These are phyloP conservation scores for Crotophaga sulcirostris DNA, from an alignment of 2,113 vertebrate species.

Conservation along the genomic window DNA sequence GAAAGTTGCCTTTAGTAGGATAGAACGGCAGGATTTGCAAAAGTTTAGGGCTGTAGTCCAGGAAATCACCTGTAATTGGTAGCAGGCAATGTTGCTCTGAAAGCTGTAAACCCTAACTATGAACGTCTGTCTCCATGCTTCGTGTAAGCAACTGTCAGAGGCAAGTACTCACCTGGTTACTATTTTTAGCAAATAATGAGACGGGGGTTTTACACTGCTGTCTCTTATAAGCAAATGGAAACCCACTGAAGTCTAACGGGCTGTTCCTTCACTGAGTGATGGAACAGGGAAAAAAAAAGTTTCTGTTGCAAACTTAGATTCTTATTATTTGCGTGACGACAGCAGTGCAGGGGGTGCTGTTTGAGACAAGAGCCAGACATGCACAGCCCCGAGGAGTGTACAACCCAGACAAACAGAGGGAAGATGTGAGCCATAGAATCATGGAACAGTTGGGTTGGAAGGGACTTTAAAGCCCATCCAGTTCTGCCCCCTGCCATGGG, in stretches of 20 bases:
- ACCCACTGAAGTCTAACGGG: background rate
- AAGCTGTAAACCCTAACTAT: background rate
- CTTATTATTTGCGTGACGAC: background rate
- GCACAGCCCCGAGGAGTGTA: background rate
- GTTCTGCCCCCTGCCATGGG: no score
- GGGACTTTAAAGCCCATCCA: no score
- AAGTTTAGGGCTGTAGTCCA: rapidly evolving
- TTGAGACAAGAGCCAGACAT: background rate
- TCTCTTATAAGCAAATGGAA: background rate
- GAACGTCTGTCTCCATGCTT: background rate
- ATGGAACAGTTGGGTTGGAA: no score
- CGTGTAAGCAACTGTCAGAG: background rate
- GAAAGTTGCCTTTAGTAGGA: background rate
- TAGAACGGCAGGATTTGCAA: background rate
- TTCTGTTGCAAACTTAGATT: background rate
- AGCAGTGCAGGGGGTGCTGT: background rate
- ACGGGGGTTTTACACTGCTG: background rate
- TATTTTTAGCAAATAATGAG: background rate
- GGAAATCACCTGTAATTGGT: background rate
- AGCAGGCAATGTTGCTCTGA: background rate
- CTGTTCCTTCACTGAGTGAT: background rate
- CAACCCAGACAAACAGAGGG: background rate
- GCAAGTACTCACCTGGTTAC: background rate
- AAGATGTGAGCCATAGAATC: background rate
- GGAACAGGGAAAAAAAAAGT: background rate